Evolutionary conservation across 2,797 vertebrate genomes (phyloP).

Genomic region (Phalloptychus januarius): DNA sequence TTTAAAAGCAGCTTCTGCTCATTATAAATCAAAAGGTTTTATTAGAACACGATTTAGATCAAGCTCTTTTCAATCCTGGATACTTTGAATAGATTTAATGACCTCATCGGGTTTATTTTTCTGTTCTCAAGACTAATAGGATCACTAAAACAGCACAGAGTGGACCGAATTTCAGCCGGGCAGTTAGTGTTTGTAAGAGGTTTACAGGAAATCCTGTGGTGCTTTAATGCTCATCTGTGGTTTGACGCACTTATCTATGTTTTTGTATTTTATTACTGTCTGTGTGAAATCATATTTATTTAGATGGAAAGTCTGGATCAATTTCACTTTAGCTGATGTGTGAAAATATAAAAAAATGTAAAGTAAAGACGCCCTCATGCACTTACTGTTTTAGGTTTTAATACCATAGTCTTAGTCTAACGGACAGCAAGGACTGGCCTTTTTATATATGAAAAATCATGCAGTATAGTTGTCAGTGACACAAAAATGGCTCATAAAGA

Average conservation of each 20-base stretch:
- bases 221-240: neutral
- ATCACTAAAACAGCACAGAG: slow-evolving; percentile 7
- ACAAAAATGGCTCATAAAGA: slow-evolving; percentile 21
- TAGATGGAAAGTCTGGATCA: slow-evolving; percentile 40
- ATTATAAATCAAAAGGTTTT: neutral
- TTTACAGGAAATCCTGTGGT: slow-evolving; percentile 24
- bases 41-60: neutral
- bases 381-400: neutral
- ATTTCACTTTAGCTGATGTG: slow-evolving; percentile 50
- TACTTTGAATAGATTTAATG: neutral
- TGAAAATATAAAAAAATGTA: slow-evolving; percentile 42
- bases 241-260: slow-evolving; percentile 16
- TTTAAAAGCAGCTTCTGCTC: neutral
- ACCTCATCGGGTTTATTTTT: slow-evolving; percentile 2
- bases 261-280: slow-evolving; percentile 15
- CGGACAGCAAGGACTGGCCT: neutral
- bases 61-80: neutral
- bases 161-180: slow-evolving; percentile 5
- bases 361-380: slow-evolving; percentile 18
- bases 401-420: neutral
- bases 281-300: slow-evolving; percentile 37
- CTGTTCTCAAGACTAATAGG: slow-evolving; percentile 1
- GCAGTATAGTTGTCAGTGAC: neutral
- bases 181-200: slow-evolving; percentile 31
- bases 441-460: slow-evolving; percentile 14